These are phyloP conservation scores for Eupsittula cactorum DNA, from an alignment of 2,113 vertebrate species.

Conservation along the genomic window DNA sequence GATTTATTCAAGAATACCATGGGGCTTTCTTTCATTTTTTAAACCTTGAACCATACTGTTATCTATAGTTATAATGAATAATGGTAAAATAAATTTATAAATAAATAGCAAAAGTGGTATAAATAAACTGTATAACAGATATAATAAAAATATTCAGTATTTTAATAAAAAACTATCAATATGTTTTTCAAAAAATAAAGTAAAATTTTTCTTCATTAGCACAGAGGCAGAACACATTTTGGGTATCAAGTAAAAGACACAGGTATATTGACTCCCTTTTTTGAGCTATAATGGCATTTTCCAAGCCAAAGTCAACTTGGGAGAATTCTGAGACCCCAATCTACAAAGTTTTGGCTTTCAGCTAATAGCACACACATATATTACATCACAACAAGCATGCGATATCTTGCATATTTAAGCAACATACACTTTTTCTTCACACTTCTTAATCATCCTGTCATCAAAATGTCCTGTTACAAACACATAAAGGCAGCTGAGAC, in stretches of 20 bases:
- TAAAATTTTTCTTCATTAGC: neutral
- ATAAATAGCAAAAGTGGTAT: neutral
- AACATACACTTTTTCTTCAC: neutral
- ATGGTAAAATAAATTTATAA: neutral
- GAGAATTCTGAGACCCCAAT: neutral
- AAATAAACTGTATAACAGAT: neutral
- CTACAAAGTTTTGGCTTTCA: neutral
- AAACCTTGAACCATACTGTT: neutral
- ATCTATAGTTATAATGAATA: neutral
- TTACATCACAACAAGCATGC: neutral
- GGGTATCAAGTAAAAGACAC: neutral
- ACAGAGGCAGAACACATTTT: neutral
- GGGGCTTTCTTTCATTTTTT: rapidly evolving
- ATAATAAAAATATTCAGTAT: neutral
- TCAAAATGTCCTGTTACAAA: neutral
- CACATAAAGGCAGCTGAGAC: neutral
- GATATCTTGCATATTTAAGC: neutral
- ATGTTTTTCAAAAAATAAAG: neutral
- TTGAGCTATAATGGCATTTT: neutral
- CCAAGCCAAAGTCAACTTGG: neutral
- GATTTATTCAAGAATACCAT: neutral
- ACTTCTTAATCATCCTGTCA: neutral
- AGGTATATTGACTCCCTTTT: neutral
- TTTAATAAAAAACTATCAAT: neutral
- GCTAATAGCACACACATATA: neutral